phyloP scores from a whole-genome alignment of 2,113 vertebrate genomes.

The Microtus montanus region DNA sequence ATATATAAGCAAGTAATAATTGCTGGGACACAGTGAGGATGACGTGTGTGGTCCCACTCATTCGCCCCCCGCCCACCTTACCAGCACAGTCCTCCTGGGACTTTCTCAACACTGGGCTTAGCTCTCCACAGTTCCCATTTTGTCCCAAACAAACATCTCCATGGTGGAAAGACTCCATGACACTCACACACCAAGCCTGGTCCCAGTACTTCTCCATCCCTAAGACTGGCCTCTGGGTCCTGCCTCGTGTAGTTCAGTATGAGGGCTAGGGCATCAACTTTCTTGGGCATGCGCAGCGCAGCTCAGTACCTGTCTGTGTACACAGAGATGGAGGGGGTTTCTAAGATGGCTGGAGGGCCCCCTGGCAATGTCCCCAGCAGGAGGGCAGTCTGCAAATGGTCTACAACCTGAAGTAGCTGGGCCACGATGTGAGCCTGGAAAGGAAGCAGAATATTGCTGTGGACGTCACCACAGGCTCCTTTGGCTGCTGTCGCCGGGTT shows the following conservation, averaged over 20 bases:
- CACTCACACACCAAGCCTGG: neutral
- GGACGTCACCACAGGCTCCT: neutral
- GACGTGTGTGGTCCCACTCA: neutral
- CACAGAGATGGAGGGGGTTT: conserved; percentile 87
- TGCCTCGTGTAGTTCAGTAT: neutral
- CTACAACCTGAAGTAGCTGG: conserved; percentile 73
- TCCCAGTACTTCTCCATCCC: neutral
- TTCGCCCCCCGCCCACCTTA: rapidly evolving
- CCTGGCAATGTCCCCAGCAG: conserved; percentile 87
- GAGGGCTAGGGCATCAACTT: neutral
- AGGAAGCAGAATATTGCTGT: neutral
- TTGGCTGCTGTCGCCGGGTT: neutral
- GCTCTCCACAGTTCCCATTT: neutral
- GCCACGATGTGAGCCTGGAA: neutral
- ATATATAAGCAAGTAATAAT: neutral
- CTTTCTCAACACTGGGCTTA: neutral
- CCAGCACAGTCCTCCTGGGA: neutral
- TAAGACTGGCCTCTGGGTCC: neutral
- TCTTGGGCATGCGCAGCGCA: neutral
- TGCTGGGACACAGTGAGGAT: neutral
- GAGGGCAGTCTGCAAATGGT: conserved; percentile 90
- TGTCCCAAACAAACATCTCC: neutral
- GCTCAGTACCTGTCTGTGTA: conserved; percentile 92
- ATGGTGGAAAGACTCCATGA: neutral
- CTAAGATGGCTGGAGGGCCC: conserved; percentile 86